These are phyloP conservation scores for Callimorpha dominula DNA, from an alignment of 2,888 invertebrate genomes.

Conservation along the genomic window DNA sequence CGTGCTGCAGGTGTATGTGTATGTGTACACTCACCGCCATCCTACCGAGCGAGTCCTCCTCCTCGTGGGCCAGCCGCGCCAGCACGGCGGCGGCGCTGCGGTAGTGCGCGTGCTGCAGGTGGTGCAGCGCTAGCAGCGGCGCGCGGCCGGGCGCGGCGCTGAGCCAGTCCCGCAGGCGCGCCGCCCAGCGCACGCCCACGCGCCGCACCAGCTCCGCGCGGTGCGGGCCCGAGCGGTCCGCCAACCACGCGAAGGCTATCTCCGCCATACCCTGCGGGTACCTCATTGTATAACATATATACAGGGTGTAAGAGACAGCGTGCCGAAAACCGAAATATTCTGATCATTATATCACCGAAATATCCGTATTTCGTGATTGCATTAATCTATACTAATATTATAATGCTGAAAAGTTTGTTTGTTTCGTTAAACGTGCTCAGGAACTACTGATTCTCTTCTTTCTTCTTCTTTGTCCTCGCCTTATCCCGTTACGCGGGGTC, in stretches of 20 bases:
- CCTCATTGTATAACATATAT: no score
- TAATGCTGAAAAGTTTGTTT: no score
- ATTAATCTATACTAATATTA: no score
- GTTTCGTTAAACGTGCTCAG: no score
- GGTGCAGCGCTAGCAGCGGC: constrained; percentile 53
- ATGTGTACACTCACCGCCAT: constrained; percentile 85
- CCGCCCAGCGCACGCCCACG: constrained; percentile 37
- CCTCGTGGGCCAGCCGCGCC: constrained; percentile 85
- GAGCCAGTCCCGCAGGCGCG: constrained; percentile 39
- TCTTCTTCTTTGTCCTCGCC: no score
- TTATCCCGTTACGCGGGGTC: no score
- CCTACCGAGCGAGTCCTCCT: constrained; percentile 88
- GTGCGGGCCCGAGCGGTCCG: constrained; percentile 33
- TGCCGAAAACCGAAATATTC: no score
- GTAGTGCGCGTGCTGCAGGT: constrained; percentile 39
- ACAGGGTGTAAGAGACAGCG: no score
- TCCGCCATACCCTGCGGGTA: constrained; percentile 69
- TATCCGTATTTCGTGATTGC: no score
- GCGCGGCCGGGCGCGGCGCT: constrained; percentile 34
- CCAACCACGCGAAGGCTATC: constrained; percentile 65
- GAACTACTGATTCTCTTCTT: no score
- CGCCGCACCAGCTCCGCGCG: constrained; percentile 41
- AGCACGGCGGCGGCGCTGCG: constrained; percentile 46
- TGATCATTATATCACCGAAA: no score
- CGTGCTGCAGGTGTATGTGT: constrained; percentile 44